Evolutionary conservation across 2,888 invertebrate genomes (phyloP).

Genomic region (Kryphioiulus occultus): DNA sequence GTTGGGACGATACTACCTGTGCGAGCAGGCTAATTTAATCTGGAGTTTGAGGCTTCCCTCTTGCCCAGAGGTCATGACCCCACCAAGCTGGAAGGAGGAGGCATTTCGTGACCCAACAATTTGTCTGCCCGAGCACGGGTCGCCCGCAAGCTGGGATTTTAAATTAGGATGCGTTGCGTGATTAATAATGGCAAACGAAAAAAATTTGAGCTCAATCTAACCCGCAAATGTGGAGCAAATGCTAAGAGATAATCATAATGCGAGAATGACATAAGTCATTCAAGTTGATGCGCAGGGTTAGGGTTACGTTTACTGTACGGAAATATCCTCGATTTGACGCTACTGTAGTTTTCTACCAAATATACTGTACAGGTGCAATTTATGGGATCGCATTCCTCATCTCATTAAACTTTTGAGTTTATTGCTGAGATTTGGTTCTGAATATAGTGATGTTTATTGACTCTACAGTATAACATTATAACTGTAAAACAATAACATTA

Average conservation of each 20-base stretch:
- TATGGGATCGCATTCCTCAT: no score
- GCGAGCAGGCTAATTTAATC: neutral
- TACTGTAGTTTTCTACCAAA: no score
- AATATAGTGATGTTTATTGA: no score
- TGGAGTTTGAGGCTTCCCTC: neutral
- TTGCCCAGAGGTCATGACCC: neutral
- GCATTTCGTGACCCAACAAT: slow-evolving; percentile 12
- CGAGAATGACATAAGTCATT: neutral
- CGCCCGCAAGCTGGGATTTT: neutral
- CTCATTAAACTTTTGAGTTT: no score
- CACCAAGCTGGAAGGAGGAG: neutral
- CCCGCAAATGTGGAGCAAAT: neutral
- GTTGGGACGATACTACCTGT: neutral
- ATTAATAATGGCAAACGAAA: neutral
- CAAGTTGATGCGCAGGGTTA: no score
- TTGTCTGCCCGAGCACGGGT: neutral
- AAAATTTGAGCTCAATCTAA: no score
- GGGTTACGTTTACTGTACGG: no score
- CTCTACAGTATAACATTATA: no score
- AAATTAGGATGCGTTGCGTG: neutral
- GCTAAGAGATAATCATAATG: neutral
- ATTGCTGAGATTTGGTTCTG: no score
- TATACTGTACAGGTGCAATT: no score
- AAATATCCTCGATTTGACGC: neutral
- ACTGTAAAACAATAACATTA: no score